Percentiles rank a stretch among this genome's conserved stretches.
Evolutionary conservation across 2,888 invertebrate genomes (phyloP).

Genomic region (Lamellibrachia columna): DNA sequence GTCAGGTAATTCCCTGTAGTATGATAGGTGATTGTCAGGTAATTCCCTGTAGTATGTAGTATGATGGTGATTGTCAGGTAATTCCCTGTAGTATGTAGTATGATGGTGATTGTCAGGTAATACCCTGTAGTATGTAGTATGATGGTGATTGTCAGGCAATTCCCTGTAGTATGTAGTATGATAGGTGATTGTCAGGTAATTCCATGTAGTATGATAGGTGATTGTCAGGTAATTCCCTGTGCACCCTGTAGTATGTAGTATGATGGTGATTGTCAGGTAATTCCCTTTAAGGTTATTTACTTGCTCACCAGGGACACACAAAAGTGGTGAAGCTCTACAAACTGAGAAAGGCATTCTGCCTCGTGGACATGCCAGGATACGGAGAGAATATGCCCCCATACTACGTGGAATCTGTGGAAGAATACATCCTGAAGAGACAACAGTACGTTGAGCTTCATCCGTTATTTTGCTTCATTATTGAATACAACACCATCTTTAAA

Average conservation of each 20-base stretch:
- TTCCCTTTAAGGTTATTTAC: background rate
- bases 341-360: slow-evolving; percentile 50
- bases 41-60: background rate
- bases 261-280: too few species aligned
- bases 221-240: too few species aligned
- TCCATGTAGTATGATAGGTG: background rate
- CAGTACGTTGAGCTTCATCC: slow-evolving; percentile 45
- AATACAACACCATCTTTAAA: background rate
- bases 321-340: slow-evolving; percentile 58
- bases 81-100: background rate
- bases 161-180: background rate
- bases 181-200: background rate
- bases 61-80: too few species aligned
- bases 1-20: too few species aligned
- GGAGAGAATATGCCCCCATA: slow-evolving; percentile 61
- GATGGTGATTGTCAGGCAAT: too few species aligned
- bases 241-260: background rate
- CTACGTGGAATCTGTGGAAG: slow-evolving; percentile 58
- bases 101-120: too few species aligned
- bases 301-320: slow-evolving; percentile 58
- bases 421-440: slow-evolving; percentile 52
- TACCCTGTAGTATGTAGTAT: background rate
- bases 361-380: slow-evolving; percentile 65
- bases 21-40: too few species aligned
- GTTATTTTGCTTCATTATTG: background rate